Evolutionary conservation across 2,888 invertebrate genomes (phyloP).

Genomic region (Mamestra brassicae): DNA sequence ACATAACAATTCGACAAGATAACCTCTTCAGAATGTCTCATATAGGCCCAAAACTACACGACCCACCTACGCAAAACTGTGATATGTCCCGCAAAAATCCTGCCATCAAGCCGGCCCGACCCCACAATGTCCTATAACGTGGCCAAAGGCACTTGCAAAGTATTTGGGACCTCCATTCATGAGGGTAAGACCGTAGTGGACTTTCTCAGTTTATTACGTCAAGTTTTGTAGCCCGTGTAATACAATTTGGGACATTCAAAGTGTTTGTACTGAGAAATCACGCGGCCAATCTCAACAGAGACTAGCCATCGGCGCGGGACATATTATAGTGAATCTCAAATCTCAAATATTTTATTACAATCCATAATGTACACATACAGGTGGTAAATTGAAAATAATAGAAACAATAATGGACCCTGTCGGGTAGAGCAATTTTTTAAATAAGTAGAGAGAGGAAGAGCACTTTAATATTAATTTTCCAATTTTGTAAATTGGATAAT

Average conservation of each 20-base stretch:
- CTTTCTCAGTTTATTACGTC: slow-evolving; percentile 50
- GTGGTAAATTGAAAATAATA: too few species aligned
- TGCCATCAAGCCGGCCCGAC: slow-evolving; percentile 7
- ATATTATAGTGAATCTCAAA: too few species aligned
- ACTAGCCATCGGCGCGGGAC: too few species aligned
- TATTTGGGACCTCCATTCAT: slow-evolving; percentile 56
- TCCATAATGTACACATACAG: too few species aligned
- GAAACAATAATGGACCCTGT: too few species aligned
- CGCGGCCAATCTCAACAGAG: too few species aligned
- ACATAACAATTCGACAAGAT: slow-evolving; percentile 4
- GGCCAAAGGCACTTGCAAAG: slow-evolving; percentile 44
- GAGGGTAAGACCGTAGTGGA: slow-evolving; percentile 46
- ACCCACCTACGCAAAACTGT: slow-evolving; percentile 18
- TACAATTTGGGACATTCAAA: slow-evolving; percentile 31
- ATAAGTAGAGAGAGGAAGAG: too few species aligned
- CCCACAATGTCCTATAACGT: slow-evolving; percentile 41
- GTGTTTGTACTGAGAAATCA: slow-evolving; percentile 13
- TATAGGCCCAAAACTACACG: slow-evolving; percentile 3
- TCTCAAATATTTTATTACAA: too few species aligned
- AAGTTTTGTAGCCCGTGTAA: slow-evolving; percentile 50
- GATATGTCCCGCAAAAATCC: slow-evolving; percentile 42
- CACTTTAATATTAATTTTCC: too few species aligned
- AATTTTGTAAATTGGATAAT: too few species aligned
- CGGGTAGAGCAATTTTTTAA: too few species aligned
- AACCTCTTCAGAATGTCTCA: background rate